Evolutionary conservation across 2,797 vertebrate species (phyloP).

Genomic region (Brotula barbata): DNA sequence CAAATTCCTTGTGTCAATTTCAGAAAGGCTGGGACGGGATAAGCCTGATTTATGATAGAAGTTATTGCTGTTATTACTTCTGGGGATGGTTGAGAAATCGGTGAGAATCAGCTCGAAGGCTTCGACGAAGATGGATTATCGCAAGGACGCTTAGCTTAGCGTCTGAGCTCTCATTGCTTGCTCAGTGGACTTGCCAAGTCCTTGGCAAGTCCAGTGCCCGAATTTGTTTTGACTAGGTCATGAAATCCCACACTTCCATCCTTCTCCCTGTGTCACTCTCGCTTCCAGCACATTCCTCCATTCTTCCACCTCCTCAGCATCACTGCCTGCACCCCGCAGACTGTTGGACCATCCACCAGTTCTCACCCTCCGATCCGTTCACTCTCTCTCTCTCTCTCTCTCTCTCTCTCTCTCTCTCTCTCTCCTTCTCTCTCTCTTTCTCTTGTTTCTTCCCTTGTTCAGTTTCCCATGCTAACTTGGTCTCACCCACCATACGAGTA

Average conservation of each 20-base stretch:
- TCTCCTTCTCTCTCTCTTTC: not conserved
- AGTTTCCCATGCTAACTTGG: constrained; percentile 50
- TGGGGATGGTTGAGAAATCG: constrained; percentile 51
- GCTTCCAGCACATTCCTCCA: constrained; percentile 54
- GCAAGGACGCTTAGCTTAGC: constrained; percentile 48
- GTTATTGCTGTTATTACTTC: constrained; percentile 56
- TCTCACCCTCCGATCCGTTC: constrained; percentile 25
- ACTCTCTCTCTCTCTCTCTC: not conserved
- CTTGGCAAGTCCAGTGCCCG: constrained; percentile 54
- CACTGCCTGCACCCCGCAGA: constrained; percentile 50
- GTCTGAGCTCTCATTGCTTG: constrained; percentile 51
- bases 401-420: not conserved
- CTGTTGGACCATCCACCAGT: constrained; percentile 25
- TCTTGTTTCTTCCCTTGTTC: not conserved
- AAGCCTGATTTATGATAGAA: constrained; percentile 53
- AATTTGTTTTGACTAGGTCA: constrained; percentile 68
- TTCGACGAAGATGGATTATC: constrained; percentile 59
- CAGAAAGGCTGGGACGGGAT: constrained; percentile 25
- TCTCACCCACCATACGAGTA: constrained; percentile 27
- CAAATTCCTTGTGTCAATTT: constrained; percentile 27
- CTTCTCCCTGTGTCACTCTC: constrained; percentile 19
- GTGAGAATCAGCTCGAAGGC: constrained; percentile 33
- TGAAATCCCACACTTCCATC: constrained; percentile 63
- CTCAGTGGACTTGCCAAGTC: constrained; percentile 45
- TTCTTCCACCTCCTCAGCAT: constrained; percentile 53